These are phyloP conservation scores for Sciurus vulgaris DNA, from an alignment of 2,797 vertebrate genomes.

Conservation along the genomic window DNA sequence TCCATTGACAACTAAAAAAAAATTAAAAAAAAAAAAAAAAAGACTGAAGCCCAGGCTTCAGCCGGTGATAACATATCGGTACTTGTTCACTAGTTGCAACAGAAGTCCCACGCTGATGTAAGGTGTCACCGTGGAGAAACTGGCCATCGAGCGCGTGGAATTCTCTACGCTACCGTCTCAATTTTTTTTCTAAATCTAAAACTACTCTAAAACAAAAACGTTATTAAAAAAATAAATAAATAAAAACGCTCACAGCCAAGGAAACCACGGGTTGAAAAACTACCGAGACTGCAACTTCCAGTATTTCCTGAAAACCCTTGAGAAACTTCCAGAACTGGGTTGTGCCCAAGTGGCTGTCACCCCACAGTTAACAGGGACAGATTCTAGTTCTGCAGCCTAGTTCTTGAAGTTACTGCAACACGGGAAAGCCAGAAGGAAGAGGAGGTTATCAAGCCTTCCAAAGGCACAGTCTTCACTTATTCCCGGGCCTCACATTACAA, in stretches of 20 bases:
- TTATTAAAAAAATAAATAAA: background rate
- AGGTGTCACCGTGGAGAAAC: background rate
- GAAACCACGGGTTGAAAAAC: constrained; percentile 8
- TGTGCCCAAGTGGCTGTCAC: background rate
- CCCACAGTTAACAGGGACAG: background rate
- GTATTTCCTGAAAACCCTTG: constrained; percentile 32
- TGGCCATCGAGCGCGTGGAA: background rate
- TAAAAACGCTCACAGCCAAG: background rate
- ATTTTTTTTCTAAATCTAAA: constrained; percentile 33
- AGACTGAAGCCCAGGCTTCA: background rate
- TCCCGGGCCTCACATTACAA: background rate
- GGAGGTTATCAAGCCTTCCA: background rate
- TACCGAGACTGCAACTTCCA: background rate
- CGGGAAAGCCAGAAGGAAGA: background rate
- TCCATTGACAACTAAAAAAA: too few relatives aligned
- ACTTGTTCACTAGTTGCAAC: background rate
- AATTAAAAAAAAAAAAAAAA: too few relatives aligned
- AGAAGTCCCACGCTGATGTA: background rate
- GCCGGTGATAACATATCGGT: background rate
- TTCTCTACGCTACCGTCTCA: background rate
- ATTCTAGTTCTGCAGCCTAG: background rate
- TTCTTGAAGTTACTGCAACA: constrained; percentile 30
- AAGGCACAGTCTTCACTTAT: background rate
- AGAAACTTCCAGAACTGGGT: constrained; percentile 3
- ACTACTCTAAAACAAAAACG: background rate